Percentiles rank a stretch among this genome's conserved stretches.
These are phyloP conservation scores for Perccottus glenii DNA, from an alignment of 2,113 vertebrate genomes.

Conservation along the genomic window DNA sequence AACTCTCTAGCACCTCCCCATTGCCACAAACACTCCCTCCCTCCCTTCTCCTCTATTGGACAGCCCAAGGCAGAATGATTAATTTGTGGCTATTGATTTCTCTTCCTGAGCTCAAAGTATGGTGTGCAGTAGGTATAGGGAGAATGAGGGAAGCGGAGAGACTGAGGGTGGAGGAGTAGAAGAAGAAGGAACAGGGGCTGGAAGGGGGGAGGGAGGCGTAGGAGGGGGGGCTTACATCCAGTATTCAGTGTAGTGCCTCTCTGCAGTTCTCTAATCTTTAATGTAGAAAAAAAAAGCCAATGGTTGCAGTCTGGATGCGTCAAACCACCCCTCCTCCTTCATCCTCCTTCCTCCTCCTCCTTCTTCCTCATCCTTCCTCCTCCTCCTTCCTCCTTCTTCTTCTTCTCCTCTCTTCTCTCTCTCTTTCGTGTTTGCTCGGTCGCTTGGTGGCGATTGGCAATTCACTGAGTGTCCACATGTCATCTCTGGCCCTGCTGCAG, in stretches of 20 bases:
- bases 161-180: constrained; percentile 38
- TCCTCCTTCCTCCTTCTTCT: background rate
- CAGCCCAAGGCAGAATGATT: constrained; percentile 72
- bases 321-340: constrained; percentile 58
- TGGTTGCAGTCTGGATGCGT: constrained; percentile 80
- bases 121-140: constrained; percentile 29
- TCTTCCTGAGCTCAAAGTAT: constrained; percentile 65
- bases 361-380: background rate
- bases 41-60: constrained; percentile 37
- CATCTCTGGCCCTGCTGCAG: constrained; percentile 70
- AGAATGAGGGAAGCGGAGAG: constrained; percentile 14
- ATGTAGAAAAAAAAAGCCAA: constrained; percentile 73
- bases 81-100: constrained; percentile 80
- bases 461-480: constrained; percentile 77
- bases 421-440: background rate
- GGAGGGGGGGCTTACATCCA: constrained; percentile 59
- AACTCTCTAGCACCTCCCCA: background rate
- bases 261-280: constrained; percentile 79
- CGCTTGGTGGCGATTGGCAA: constrained; percentile 65
- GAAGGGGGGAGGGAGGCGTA: background rate
- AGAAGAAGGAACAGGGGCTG: constrained; percentile 10
- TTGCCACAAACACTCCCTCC: constrained; percentile 3
- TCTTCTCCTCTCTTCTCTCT: background rate
- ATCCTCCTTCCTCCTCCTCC: background rate
- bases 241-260: constrained; percentile 76